Evolutionary conservation across 2,888 invertebrate species (phyloP).

Genomic region (Thereva nobilitata): DNA sequence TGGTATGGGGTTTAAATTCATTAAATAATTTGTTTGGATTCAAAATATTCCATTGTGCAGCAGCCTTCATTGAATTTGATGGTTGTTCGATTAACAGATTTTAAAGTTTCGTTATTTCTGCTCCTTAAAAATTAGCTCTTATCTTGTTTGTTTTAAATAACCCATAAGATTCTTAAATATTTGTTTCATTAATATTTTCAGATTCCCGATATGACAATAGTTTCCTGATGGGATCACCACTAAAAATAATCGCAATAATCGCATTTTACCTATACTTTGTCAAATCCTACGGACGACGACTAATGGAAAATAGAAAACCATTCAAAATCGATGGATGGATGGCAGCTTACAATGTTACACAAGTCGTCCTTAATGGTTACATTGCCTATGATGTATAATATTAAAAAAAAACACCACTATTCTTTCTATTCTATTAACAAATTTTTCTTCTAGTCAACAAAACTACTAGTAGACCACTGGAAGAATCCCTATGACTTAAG

Average conservation of each 20-base stretch:
- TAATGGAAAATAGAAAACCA: constrained; percentile 69
- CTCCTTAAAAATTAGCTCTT: too few relatives aligned
- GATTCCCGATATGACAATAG: constrained; percentile 68
- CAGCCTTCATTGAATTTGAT: too few relatives aligned
- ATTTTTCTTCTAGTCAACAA: neutral
- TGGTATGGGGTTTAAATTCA: too few relatives aligned
- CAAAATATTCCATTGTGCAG: too few relatives aligned
- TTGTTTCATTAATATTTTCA: constrained; percentile 47
- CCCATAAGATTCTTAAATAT: too few relatives aligned
- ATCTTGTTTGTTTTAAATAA: too few relatives aligned
- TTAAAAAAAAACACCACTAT: too few relatives aligned
- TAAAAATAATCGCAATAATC: constrained; percentile 63
- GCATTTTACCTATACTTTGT: constrained; percentile 70
- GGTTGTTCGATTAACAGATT: too few relatives aligned
- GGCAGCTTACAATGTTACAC: constrained; percentile 27
- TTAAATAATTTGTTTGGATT: too few relatives aligned
- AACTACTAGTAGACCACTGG: neutral
- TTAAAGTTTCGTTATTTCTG: too few relatives aligned
- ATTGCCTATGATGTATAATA: neutral
- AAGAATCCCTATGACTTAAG: neutral
- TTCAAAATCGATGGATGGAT: constrained; percentile 66
- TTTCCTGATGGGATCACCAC: constrained; percentile 68
- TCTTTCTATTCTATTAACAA: neutral
- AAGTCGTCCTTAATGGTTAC: constrained; percentile 9
- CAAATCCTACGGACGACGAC: constrained; percentile 67